Evolutionary conservation across 2,797 vertebrate genomes (phyloP), one percentile per base, ranked within the genome.

Genomic region (Lagodon rhomboides): DNA sequence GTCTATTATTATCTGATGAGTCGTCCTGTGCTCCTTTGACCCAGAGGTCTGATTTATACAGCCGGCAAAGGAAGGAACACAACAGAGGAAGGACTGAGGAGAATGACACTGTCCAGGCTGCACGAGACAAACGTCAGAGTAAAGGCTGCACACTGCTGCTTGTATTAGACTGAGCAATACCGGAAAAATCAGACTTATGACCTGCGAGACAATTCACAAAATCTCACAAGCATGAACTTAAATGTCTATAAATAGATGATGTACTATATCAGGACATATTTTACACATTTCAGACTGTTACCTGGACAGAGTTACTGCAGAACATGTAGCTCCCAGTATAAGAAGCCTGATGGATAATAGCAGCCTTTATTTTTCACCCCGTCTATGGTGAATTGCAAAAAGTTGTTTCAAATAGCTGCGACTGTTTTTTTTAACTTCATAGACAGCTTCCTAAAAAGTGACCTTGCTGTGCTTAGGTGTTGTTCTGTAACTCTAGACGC

Each of bases 1-100:
- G 66, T 76, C 77, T 85, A 80, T 84, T 73, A 77, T 82, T 82
- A 83, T 78, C 70, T 50, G 74, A 25, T 55, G 66, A 63, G 64
- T 4, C 5, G 44, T 30, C n/a, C 47, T 46, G 38, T 8, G 59
- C 49, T 23, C 30, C 41, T 74, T 20, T 80, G 70, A 84, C 79
- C 77, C 73, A 50, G 5, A 77, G 58, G 66, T 80, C 72, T 69
- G 63, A 82, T 78, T 85, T 53, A 71, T 67, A n/a, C 25, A 38
- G 68, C n/a, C 38, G 13, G 65, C 27, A 17, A 17, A 82, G 76
- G 73, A 82, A 76, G 74, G 62, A 80, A 76, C 0, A 84, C 75
- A 83, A 77, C 25, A 60, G 82, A 83, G 22, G 67, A 79, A 77
- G 20, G 72, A 27, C 0, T 15, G 55, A 58, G 18, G 43, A 47